These are phyloP conservation scores for Drosophila guanche DNA, from an alignment of 1,140 invertebrate species.

Conservation along the genomic window DNA sequence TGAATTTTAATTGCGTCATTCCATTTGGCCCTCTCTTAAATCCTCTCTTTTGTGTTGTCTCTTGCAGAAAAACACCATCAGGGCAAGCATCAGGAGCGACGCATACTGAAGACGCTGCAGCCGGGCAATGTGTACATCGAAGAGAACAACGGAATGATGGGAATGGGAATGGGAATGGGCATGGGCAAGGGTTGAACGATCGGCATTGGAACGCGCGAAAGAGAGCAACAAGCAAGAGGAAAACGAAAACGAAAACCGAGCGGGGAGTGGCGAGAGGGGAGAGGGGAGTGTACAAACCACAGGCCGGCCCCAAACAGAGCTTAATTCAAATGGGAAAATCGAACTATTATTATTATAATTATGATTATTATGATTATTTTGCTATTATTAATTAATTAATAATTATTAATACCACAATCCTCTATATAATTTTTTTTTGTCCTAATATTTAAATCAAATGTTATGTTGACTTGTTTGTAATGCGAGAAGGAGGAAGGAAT, in stretches of 20 bases:
- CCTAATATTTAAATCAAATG: constrained; percentile 73
- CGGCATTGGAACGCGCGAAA: constrained; percentile 20
- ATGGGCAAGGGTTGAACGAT: constrained; percentile 53
- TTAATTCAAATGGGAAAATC: constrained; percentile 5
- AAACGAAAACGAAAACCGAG: neutral
- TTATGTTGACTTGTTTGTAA: constrained; percentile 81
- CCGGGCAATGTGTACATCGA: constrained; percentile 81
- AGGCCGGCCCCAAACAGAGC: constrained; percentile 31
- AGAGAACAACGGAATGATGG: constrained; percentile 57
- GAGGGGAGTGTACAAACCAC: constrained; percentile 24
- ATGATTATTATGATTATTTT: constrained; percentile 32
- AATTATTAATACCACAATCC: constrained; percentile 16
- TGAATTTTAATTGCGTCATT: constrained; percentile 54
- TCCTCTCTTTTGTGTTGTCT: neutral
- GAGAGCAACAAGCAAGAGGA: neutral
- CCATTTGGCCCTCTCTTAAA: constrained; percentile 11
- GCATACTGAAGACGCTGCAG: constrained; percentile 70
- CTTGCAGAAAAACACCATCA: constrained; percentile 69
- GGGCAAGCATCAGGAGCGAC: constrained; percentile 73
- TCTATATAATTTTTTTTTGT: constrained; percentile 28
- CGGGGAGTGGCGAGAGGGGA: no score
- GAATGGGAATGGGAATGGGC: constrained; percentile 1
- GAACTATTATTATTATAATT: constrained; percentile 50
- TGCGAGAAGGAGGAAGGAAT: constrained; percentile 24
- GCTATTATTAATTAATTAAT: constrained; percentile 9